Percentiles rank a stretch among this genome's conserved stretches.
Evolutionary conservation across 2,888 invertebrate species (phyloP).

Genomic region (Syrphus vitripennis): DNA sequence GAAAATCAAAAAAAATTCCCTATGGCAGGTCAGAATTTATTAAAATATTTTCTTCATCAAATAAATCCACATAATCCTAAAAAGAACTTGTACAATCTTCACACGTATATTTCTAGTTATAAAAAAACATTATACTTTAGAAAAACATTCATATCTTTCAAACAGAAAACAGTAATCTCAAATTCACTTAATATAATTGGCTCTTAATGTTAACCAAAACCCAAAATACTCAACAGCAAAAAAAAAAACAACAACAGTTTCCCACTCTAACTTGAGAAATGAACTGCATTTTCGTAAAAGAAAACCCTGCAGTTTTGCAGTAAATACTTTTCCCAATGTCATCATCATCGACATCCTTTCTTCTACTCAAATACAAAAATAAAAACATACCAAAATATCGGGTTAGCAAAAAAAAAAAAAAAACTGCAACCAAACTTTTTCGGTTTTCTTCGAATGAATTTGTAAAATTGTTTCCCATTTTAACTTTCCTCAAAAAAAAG

Average conservation of each 20-base stretch:
- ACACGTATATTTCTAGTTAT: background rate
- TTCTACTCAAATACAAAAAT: background rate
- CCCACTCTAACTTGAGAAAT: slow-evolving; percentile 1
- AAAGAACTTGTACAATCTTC: background rate
- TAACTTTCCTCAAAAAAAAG: slow-evolving; percentile 34
- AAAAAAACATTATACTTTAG: background rate
- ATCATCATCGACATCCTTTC: slow-evolving; percentile 54
- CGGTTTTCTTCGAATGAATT: slow-evolving; percentile 71
- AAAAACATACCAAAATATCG: background rate
- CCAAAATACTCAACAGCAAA: slow-evolving; percentile 30
- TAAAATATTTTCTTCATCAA: no score
- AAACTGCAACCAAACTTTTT: slow-evolving; percentile 60
- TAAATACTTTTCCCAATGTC: slow-evolving; percentile 52
- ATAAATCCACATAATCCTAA: no score
- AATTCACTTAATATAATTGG: slow-evolving; percentile 71
- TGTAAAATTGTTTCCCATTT: slow-evolving; percentile 73
- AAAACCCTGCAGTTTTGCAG: slow-evolving; percentile 48
- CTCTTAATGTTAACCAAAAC: slow-evolving; percentile 66
- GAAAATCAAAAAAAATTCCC: no score
- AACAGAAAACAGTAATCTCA: slow-evolving; percentile 36
- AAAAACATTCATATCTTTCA: background rate
- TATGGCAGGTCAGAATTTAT: no score
- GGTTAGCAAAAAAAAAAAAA: background rate
- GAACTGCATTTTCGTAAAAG: slow-evolving; percentile 46
- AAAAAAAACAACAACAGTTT: background rate